Evolutionary conservation across 2,888 invertebrate species (phyloP).

Genomic region (Timema podura): DNA sequence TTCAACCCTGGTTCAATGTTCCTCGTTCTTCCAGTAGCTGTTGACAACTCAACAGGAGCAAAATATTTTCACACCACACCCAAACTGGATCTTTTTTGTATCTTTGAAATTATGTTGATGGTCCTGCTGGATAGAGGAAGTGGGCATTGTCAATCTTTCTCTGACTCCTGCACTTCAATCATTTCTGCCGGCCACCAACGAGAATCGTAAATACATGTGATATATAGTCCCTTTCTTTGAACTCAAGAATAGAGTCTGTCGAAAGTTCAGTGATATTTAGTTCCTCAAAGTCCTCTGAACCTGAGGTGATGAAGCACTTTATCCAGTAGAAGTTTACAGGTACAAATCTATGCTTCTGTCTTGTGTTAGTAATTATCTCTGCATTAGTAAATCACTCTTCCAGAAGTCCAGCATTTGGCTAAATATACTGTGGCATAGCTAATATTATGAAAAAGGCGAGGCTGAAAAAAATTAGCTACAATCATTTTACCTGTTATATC

Average conservation of each 20-base stretch:
- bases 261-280: not conserved
- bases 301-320: not conserved
- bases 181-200: not conserved
- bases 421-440: no score
- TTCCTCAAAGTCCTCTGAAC: not conserved
- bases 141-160: not conserved
- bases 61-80: constrained; percentile 2
- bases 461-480: no score
- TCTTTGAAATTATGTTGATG: constrained; percentile 5
- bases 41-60: not conserved
- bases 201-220: not conserved
- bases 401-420: not conserved
- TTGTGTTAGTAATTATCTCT: not conserved
- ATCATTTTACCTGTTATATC: no score
- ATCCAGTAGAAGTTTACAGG: not conserved
- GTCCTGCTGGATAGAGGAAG: constrained; percentile 3
- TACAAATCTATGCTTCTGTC: not conserved
- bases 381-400: not conserved
- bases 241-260: not conserved
- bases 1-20: constrained; percentile 1
- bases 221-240: not conserved
- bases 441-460: no score
- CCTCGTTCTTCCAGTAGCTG: not conserved
- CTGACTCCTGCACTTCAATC: no score
- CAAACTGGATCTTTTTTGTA: not conserved